These are phyloP conservation scores for Drosophila demipolita DNA, from an alignment of 2,888 invertebrate species.

Conservation along the genomic window DNA sequence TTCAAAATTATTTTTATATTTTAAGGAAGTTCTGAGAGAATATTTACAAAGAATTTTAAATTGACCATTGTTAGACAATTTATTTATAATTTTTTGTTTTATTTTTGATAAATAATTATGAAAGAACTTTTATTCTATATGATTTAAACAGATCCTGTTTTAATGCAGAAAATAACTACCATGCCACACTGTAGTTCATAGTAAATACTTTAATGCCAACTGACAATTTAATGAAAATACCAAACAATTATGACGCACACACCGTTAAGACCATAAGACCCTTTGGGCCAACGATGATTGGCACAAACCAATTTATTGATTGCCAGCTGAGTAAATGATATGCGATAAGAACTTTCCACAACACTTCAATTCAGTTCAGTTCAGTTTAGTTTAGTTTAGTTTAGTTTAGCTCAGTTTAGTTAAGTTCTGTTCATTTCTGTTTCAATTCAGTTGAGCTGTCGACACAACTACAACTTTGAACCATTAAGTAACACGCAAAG, in stretches of 20 bases:
- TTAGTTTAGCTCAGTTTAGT: slow-evolving; percentile 12
- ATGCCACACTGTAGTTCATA: neutral
- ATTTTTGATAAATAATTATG: neutral
- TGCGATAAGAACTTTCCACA: slow-evolving; percentile 31
- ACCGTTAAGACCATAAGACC: slow-evolving; percentile 11
- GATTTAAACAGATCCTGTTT: neutral
- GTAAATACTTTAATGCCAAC: slow-evolving; percentile 13
- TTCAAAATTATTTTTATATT: neutral
- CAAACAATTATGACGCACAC: slow-evolving; percentile 53
- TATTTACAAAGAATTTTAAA: neutral
- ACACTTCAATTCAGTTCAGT: slow-evolving; percentile 22
- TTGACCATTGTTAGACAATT: neutral
- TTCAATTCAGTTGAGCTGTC: slow-evolving; percentile 30
- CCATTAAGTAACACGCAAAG: slow-evolving; percentile 69
- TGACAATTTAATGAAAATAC: slow-evolving; percentile 48
- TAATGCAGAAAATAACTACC: neutral
- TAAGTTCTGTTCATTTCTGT: slow-evolving; percentile 16
- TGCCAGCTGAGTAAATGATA: slow-evolving; percentile 51
- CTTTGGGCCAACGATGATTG: slow-evolving; percentile 37
- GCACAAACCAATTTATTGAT: slow-evolving; percentile 64
- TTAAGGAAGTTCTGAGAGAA: neutral
- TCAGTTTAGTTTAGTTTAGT: slow-evolving; percentile 4
- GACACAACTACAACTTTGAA: slow-evolving; percentile 37
- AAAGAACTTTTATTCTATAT: neutral
- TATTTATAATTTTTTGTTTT: neutral